Evolutionary conservation across 2,797 vertebrate species (phyloP).

Genomic region (Falco berigora): DNA sequence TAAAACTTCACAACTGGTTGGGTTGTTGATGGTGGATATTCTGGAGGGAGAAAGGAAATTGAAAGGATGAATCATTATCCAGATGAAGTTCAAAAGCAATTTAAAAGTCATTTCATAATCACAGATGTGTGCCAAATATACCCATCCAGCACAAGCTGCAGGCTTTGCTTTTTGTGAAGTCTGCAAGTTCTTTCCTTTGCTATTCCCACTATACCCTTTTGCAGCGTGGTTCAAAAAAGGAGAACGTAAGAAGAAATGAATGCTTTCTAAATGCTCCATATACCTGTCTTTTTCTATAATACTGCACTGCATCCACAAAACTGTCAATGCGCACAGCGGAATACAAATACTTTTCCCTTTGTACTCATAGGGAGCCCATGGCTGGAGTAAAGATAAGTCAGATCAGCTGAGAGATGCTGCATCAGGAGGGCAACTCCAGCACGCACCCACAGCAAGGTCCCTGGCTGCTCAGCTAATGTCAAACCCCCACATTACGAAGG

Average conservation of each 20-base stretch:
- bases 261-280: not conserved
- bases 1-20: not conserved
- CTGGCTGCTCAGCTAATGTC: not conserved
- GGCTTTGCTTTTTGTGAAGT: not conserved
- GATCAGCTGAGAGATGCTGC: not conserved
- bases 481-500: not conserved
- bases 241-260: not conserved
- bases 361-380: not conserved
- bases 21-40: not conserved
- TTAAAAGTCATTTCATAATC: slow-evolving; percentile 44
- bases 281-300: not conserved
- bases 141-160: not conserved
- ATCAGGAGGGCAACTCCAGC: not conserved
- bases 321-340: not conserved
- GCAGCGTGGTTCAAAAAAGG: not conserved
- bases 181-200: slow-evolving; percentile 16
- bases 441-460: not conserved
- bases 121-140: not conserved
- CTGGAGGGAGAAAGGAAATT: not conserved
- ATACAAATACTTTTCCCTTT: not conserved
- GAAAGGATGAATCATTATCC: slow-evolving; percentile 1
- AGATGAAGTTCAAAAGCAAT: slow-evolving; percentile 13
- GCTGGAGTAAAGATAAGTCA: not conserved
- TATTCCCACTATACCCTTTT: slow-evolving; percentile 20
- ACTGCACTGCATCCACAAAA: not conserved